Percentiles rank a stretch among this genome's conserved stretches.
Evolutionary conservation across 35 echinoderm and acorn worm genomes (phyloP).

Genomic region (Holothuria glaberrima): DNA sequence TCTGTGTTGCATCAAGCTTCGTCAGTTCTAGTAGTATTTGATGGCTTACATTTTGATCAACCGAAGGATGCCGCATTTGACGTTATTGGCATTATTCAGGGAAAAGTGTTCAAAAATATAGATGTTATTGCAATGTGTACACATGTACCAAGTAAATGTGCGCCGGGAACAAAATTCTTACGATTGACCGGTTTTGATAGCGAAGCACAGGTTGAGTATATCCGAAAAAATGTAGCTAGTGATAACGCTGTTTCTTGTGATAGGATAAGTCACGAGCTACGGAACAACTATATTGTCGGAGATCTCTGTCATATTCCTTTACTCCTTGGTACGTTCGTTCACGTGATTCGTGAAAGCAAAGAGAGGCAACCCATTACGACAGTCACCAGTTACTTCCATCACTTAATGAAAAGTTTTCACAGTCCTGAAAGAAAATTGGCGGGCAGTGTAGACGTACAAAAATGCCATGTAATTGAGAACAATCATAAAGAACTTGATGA

Average conservation of each 20-base stretch:
- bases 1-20: too few relatives aligned
- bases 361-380: too few relatives aligned
- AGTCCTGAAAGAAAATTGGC: too few relatives aligned
- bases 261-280: background rate
- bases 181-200: background rate
- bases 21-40: too few relatives aligned
- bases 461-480: too few relatives aligned
- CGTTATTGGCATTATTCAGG: background rate
- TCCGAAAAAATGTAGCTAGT: background rate
- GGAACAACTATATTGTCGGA: background rate
- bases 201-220: background rate
- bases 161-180: background rate
- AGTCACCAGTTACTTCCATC: too few relatives aligned
- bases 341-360: background rate
- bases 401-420: too few relatives aligned
- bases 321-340: background rate
- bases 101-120: background rate
- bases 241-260: background rate
- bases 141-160: background rate
- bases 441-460: too few relatives aligned
- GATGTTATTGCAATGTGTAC: background rate
- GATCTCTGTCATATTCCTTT: conserved; percentile 15
- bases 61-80: background rate
- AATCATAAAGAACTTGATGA: too few relatives aligned
- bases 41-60: too few relatives aligned